phyloP scores from a whole-genome alignment of 2,888 invertebrate species.

The Endotricha flammealis region DNA sequence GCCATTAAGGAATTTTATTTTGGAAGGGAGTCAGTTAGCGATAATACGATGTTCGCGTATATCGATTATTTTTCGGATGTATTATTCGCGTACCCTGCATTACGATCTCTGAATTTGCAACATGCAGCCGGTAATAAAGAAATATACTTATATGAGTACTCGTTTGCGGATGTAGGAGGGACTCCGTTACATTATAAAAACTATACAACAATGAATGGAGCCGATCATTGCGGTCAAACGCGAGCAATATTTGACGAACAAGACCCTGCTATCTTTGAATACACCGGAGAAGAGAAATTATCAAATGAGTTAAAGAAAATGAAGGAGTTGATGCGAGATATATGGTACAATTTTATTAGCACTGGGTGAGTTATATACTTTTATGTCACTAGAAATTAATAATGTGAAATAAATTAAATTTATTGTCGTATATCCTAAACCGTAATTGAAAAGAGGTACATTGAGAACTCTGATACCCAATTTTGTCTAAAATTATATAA shows the following conservation, averaged over 20 bases:
- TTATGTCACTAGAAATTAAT: too few relatives aligned
- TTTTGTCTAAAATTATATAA: too few relatives aligned
- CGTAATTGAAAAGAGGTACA: too few relatives aligned
- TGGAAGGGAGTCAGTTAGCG: slow-evolving; percentile 18
- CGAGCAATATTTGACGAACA: slow-evolving; percentile 6
- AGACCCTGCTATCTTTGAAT: neutral
- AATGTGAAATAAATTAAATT: too few relatives aligned
- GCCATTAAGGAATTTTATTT: slow-evolving; percentile 25
- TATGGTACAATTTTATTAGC: neutral
- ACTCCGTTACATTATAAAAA: slow-evolving; percentile 8
- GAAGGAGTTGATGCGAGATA: neutral
- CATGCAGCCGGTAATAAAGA: slow-evolving; percentile 20
- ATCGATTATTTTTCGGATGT: slow-evolving; percentile 37
- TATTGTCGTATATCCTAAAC: too few relatives aligned
- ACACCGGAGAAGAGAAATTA: neutral
- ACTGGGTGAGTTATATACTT: slow-evolving; percentile 2
- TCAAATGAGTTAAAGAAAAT: neutral
- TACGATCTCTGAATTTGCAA: slow-evolving; percentile 23
- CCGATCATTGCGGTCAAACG: slow-evolving; percentile 24
- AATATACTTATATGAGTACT: slow-evolving; percentile 26
- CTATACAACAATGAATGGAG: slow-evolving; percentile 17
- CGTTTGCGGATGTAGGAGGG: slow-evolving; percentile 18
- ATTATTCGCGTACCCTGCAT: slow-evolving; percentile 19
- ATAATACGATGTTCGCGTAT: slow-evolving; percentile 13
- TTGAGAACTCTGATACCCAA: too few relatives aligned